Conservation (phyloP, 2,797 vertebrate species). For the Anguilla anguilla region DNA sequence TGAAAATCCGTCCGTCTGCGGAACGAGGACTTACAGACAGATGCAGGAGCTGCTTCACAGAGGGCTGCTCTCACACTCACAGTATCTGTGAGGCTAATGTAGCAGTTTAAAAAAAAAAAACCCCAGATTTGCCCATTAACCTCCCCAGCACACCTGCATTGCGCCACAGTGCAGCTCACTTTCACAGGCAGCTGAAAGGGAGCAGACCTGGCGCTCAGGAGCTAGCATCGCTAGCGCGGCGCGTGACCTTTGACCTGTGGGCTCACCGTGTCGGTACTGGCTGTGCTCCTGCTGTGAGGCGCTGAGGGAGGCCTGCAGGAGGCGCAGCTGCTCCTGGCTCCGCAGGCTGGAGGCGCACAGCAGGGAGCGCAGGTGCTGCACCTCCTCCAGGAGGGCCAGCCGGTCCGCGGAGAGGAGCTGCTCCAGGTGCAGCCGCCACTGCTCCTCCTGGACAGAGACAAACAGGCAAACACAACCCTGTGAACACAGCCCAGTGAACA, state of each 20-base stretch:
- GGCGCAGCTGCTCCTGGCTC: constrained; percentile 80
- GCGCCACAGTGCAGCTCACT: neutral
- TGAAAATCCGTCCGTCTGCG: neutral
- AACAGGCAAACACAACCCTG: neutral
- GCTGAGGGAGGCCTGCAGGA: constrained; percentile 71
- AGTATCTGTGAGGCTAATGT: neutral
- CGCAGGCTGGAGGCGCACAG: constrained; percentile 73
- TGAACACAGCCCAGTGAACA: neutral
- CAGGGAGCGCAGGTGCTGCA: constrained; percentile 75
- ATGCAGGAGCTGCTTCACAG: neutral
- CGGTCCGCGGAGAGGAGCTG: constrained; percentile 68
- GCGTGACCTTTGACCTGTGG: neutral
- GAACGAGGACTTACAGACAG: neutral
- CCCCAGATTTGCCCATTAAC: neutral
- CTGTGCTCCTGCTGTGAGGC: constrained; percentile 62
- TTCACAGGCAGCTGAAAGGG: neutral
- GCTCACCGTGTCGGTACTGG: constrained; percentile 73
- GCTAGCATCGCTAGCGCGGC: neutral
- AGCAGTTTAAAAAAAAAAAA: neutral
- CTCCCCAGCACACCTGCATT: neutral
- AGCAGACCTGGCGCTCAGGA: neutral
- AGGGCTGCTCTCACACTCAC: neutral
- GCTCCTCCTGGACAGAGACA: constrained; percentile 62
- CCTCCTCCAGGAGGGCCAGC: constrained; percentile 74
- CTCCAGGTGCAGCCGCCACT: constrained; percentile 65